A percentile compares a stretch with the other conserved stretches of the same genome.
phyloP scores from a whole-genome alignment of 2,797 vertebrate genomes.

The Brachymystax lenok region DNA sequence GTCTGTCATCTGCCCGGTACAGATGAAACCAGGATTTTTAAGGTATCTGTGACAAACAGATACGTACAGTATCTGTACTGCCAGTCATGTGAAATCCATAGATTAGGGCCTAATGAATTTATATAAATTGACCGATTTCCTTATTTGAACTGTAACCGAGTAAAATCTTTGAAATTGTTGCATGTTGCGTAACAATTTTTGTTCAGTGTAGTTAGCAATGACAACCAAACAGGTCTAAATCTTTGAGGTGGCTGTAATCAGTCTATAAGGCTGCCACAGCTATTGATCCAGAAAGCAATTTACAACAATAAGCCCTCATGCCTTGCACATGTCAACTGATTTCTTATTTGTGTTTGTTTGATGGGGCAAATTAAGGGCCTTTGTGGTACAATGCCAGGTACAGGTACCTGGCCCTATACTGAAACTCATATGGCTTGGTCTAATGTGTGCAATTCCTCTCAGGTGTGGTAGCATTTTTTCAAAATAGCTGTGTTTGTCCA shows the following conservation, averaged over 20 bases:
- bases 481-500: too few species aligned
- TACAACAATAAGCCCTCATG: conserved; percentile 25
- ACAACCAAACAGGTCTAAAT: conserved; percentile 12
- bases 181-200: neutral
- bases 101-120: too few species aligned
- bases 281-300: conserved; percentile 37
- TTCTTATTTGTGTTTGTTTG: conserved; percentile 28
- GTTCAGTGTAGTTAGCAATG: neutral
- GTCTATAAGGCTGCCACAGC: conserved; percentile 13
- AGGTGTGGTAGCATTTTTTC: neutral
- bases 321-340: conserved; percentile 30
- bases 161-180: too few species aligned
- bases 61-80: too few species aligned
- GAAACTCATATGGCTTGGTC: neutral
- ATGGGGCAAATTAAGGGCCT: conserved; percentile 19
- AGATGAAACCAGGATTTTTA: too few species aligned
- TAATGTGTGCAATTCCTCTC: neutral
- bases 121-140: too few species aligned
- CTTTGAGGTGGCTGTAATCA: conserved; percentile 19
- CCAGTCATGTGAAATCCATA: too few species aligned
- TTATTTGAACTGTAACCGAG: too few species aligned
- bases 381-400: neutral
- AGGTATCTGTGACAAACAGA: too few species aligned
- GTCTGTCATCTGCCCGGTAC: too few species aligned
- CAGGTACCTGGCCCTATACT: too few species aligned